Evolutionary conservation across 2,797 vertebrate genomes (phyloP).

Genomic region (Scarus forsteni): DNA sequence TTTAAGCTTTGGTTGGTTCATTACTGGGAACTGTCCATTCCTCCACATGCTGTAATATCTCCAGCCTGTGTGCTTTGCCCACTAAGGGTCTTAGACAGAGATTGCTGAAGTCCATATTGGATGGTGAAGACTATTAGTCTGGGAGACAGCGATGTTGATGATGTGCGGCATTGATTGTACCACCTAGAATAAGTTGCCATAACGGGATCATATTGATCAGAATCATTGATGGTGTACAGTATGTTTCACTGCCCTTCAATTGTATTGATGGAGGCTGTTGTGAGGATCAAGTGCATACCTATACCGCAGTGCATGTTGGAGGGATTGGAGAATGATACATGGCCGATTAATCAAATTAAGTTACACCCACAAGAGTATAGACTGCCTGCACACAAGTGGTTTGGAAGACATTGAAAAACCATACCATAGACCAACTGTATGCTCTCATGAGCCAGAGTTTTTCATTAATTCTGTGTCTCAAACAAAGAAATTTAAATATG

Average conservation of each 20-base stretch:
- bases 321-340: conserved; percentile 26
- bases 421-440: background rate
- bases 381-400: conserved; percentile 6
- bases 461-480: conserved; percentile 7
- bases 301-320: conserved; percentile 34
- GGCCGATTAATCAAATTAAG: conserved; percentile 49
- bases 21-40: conserved; percentile 23
- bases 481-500: conserved; percentile 29
- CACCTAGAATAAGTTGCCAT: conserved; percentile 75
- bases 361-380: conserved; percentile 35
- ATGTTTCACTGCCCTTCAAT: conserved; percentile 71
- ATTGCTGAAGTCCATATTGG: conserved; percentile 39
- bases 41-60: conserved; percentile 13
- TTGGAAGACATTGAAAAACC: conserved; percentile 5
- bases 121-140: conserved; percentile 42
- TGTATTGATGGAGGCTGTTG: conserved; percentile 64
- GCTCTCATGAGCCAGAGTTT: background rate
- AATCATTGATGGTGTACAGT: conserved; percentile 64
- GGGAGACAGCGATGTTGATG: conserved; percentile 54
- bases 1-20: conserved; percentile 12
- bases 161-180: conserved; percentile 64
- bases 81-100: conserved; percentile 23
- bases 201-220: conserved; percentile 70
- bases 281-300: conserved; percentile 63
- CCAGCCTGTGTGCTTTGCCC: conserved; percentile 2